Evolutionary conservation across 2,888 invertebrate genomes (phyloP).

Genomic region (Cerastis leucographa): DNA sequence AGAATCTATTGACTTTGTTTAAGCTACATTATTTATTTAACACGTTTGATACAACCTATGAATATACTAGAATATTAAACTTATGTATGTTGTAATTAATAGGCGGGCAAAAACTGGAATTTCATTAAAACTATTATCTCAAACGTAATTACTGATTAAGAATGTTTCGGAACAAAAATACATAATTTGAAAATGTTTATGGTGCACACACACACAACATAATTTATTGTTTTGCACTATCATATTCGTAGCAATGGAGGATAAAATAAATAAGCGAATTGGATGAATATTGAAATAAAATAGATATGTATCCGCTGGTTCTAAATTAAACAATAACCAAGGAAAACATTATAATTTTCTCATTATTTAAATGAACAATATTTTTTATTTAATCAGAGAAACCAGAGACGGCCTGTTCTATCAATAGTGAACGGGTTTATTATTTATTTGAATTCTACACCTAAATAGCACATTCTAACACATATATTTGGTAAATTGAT

Average conservation of each 20-base stretch:
- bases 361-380: neutral
- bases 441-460: constrained; percentile 46
- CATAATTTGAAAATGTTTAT: constrained; percentile 32
- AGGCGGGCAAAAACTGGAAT: constrained; percentile 73
- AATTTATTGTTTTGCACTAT: constrained; percentile 23
- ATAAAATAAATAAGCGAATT: constrained; percentile 39
- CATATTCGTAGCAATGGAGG: constrained; percentile 20
- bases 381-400: constrained; percentile 3
- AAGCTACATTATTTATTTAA: constrained; percentile 22
- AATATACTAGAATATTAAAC: constrained; percentile 45
- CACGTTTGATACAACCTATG: constrained; percentile 43
- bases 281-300: constrained; percentile 39
- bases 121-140: constrained; percentile 56
- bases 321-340: constrained; percentile 11
- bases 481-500: constrained; percentile 66
- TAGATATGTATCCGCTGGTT: constrained; percentile 2
- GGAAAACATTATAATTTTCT: neutral
- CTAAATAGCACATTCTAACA: constrained; percentile 61
- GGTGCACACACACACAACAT: constrained; percentile 19
- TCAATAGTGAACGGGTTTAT: constrained; percentile 53
- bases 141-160: constrained; percentile 41
- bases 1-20: constrained; percentile 5
- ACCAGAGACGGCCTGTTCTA: constrained; percentile 9
- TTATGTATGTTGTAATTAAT: constrained; percentile 61
- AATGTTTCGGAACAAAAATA: constrained; percentile 37